These are phyloP conservation scores for Lytechinus pictus DNA, from an alignment of 35 echinoderm and acorn worm genomes.

Conservation along the genomic window DNA sequence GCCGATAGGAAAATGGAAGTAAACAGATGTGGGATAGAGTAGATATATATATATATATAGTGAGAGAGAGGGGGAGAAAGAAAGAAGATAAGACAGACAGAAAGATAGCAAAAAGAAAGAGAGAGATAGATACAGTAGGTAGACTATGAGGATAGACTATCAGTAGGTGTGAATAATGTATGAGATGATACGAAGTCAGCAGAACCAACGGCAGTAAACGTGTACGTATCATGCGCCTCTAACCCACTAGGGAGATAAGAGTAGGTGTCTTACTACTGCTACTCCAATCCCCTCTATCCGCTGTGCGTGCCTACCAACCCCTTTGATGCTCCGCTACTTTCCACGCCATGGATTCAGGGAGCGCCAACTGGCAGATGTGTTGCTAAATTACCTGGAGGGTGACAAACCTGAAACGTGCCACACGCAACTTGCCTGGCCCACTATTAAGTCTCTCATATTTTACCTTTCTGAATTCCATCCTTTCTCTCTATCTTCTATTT, in stretches of 20 bases:
- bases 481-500: background rate
- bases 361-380: slow-evolving; percentile 47
- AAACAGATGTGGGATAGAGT: too few species aligned
- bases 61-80: background rate
- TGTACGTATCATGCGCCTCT: slow-evolving; percentile 36
- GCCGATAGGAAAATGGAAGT: background rate
- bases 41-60: background rate
- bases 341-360: background rate
- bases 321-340: slow-evolving; percentile 30
- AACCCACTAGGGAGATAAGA: slow-evolving; percentile 30
- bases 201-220: background rate
- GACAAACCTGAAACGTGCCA: slow-evolving; percentile 26
- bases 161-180: slow-evolving; percentile 50
- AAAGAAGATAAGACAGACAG: background rate
- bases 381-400: slow-evolving; percentile 43
- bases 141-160: slow-evolving; percentile 33
- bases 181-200: background rate
- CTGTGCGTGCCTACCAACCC: slow-evolving; percentile 42
- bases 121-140: background rate
- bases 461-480: background rate
- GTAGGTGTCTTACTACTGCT: slow-evolving; percentile 16
- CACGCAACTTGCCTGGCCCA: slow-evolving; percentile 43
- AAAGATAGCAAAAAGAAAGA: background rate
- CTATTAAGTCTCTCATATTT: slow-evolving; percentile 50
- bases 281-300: slow-evolving; percentile 42